These are phyloP conservation scores for Nemotelus nigrinus DNA, from an alignment of 2,888 invertebrate species.

Conservation along the genomic window DNA sequence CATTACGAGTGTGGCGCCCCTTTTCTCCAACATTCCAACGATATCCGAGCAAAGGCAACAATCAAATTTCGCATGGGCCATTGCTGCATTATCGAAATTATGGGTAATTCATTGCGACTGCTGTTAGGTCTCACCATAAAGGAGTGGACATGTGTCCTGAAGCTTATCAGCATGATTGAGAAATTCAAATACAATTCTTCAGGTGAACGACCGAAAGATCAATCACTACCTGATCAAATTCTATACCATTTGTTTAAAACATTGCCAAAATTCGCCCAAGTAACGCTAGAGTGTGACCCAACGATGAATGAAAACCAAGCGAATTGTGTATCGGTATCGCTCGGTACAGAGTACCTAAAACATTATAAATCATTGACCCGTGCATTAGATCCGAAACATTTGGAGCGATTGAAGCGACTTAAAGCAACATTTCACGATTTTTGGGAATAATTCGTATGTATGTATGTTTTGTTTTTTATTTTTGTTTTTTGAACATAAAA, in stretches of 20 bases:
- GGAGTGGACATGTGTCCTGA: conserved; percentile 39
- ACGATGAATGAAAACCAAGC: not conserved
- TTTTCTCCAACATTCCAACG: conserved; percentile 1
- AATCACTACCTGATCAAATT: conserved; percentile 38
- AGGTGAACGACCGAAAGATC: not conserved
- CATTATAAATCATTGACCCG: conserved; percentile 19
- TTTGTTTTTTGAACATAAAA: too few species aligned
- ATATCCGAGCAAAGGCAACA: conserved; percentile 2
- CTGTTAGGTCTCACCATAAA: conserved; percentile 26
- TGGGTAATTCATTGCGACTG: conserved; percentile 7
- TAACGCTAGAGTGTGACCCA: conserved; percentile 6
- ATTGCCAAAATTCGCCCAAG: conserved; percentile 43
- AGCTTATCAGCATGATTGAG: conserved; percentile 19
- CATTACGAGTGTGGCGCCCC: conserved; percentile 1
- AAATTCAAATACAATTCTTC: conserved; percentile 23
- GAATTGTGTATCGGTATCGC: not conserved
- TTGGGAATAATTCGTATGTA: too few species aligned
- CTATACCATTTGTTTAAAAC: conserved; percentile 46
- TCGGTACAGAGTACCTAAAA: conserved; percentile 7
- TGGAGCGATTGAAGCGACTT: conserved; percentile 2
- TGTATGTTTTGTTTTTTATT: too few species aligned
- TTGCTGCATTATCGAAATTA: conserved; percentile 12
- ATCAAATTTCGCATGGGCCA: conserved; percentile 29
- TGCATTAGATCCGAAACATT: conserved; percentile 26
- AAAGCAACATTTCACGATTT: not conserved